phyloP scores from a whole-genome alignment of 2,888 invertebrate genomes.

The Drosophila demipolita region DNA sequence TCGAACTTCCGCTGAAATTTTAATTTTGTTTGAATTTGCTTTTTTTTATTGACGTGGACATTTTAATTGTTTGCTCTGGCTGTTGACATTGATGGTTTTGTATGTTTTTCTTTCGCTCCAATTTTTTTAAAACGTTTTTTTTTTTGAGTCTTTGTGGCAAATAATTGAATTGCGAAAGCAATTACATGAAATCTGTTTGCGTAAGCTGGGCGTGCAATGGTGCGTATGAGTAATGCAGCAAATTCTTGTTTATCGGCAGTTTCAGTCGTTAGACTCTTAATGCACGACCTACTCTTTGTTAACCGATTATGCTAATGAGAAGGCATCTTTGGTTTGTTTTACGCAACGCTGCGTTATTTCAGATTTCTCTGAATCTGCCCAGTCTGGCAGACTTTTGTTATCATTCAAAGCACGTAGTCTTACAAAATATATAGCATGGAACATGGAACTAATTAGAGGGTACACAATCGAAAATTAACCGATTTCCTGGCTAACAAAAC shows the following conservation, averaged over 20 bases:
- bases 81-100: slow-evolving; percentile 53
- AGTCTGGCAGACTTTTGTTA: slow-evolving; percentile 7
- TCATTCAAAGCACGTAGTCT: slow-evolving; percentile 62
- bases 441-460: slow-evolving; percentile 64
- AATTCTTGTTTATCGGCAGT: slow-evolving; percentile 1
- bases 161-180: slow-evolving; percentile 74
- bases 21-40: slow-evolving; percentile 30
- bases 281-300: slow-evolving; percentile 50
- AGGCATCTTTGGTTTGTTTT: slow-evolving; percentile 55
- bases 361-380: slow-evolving; percentile 6
- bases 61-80: slow-evolving; percentile 61
- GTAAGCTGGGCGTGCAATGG: slow-evolving; percentile 57
- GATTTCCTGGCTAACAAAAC: slow-evolving; percentile 17
- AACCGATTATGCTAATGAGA: slow-evolving; percentile 72
- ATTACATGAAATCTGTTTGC: slow-evolving; percentile 71
- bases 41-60: slow-evolving; percentile 50
- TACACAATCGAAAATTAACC: slow-evolving; percentile 12
- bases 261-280: slow-evolving; percentile 18
- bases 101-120: slow-evolving; percentile 1
- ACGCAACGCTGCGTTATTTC: slow-evolving; percentile 47
- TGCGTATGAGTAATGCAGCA: slow-evolving; percentile 54
- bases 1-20: slow-evolving; percentile 28
- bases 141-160: slow-evolving; percentile 45
- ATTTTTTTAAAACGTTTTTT: slow-evolving; percentile 18
- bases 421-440: slow-evolving; percentile 39